Conservation (phyloP, 2,113 vertebrate species). For the Condylura cristata region DNA sequence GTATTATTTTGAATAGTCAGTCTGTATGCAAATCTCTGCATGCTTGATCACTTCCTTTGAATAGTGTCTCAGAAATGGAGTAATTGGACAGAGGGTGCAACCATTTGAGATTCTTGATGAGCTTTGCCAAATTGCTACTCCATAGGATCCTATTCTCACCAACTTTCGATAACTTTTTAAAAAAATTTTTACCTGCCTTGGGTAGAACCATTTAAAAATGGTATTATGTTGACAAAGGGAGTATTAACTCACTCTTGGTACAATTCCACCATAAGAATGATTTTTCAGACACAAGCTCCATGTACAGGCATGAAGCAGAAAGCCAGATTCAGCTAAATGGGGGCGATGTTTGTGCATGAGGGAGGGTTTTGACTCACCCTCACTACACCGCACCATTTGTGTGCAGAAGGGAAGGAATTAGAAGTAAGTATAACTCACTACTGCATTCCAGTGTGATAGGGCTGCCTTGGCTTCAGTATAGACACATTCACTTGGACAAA, state of each 20-base stretch:
- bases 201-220: conserved; percentile 31
- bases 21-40: conserved; percentile 53
- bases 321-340: not conserved
- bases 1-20: conserved; percentile 49
- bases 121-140: conserved; percentile 63
- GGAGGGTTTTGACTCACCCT: not conserved
- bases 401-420: not conserved
- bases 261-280: not conserved
- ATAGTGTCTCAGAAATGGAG: conserved; percentile 58
- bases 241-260: conserved; percentile 18
- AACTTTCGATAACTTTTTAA: conserved; percentile 46
- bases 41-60: conserved; percentile 72
- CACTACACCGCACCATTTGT: not conserved
- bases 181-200: not conserved
- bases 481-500: not conserved
- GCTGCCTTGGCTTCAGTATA: not conserved
- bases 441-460: not conserved
- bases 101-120: conserved; percentile 57
- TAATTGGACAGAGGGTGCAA: conserved; percentile 42
- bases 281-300: conserved; percentile 35
- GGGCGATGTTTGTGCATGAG: not conserved
- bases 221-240: conserved; percentile 29
- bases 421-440: not conserved
- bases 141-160: conserved; percentile 47
- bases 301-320: not conserved